Base-by-base conservation (phyloP, 1,140 invertebrate genomes). In the Batillaria attramentaria region DNA sequence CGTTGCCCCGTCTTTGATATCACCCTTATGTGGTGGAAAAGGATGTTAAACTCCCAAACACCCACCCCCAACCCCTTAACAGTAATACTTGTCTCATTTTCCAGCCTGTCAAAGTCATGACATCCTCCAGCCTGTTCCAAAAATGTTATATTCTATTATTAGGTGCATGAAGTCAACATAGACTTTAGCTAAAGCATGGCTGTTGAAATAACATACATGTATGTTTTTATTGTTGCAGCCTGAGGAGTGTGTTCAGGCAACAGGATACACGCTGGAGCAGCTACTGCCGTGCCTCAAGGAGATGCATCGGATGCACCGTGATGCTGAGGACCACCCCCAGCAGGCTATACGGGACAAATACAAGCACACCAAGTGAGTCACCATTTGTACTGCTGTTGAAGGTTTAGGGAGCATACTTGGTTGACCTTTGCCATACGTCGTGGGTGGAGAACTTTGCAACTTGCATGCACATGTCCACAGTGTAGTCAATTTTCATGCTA, bases 281-380 rank as follows among this genome's bases (percentile, higher is more conserved):
- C 91, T 98, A 72, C 92, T 93, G 76, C 89, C 93, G 39, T 95
- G 95, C 81, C 91, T 96, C 31, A 89, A 92, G 3, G 92, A 94
- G 84, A 91, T 98, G 62, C 93, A 94, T 70, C 92, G 93, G 81
- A 93, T 95, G 4, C 96, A 96, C 88, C 88, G 89, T 16, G 92
- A 93, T 83, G 94, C 95, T 3, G 86, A 92, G 18, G 92, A 91
- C 43, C 91, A 94, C 68, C 93, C 93, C 57, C 96, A 97, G 86
- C 95, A 96, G 87, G 95, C 96, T 4, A 95, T 97, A 78, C 92
- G 94, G 70, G 95, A 96, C 84, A 97, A 97, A 91, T 97, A 96
- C 90, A 95, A 94, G 91, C 92, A 90, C 79, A 93, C 92, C 89
- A 96, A 95, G 95, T 93, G 89, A 91, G 91, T 90, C 75, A 35